phyloP scores from a whole-genome alignment of 2,888 invertebrate species.

The Tiphia femorata region DNA sequence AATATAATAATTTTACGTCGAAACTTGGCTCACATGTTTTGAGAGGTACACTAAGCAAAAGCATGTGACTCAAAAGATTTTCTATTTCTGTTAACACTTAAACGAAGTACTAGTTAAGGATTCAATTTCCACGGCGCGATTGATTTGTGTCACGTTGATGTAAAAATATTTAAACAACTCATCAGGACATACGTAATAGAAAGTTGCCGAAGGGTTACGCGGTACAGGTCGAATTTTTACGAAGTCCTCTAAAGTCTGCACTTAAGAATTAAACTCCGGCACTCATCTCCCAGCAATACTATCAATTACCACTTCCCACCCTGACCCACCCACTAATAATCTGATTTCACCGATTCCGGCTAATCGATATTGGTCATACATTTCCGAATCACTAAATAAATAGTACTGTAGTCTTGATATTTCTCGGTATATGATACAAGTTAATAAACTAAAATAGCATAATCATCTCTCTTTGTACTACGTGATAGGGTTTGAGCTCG shows the following conservation, averaged over 20 bases:
- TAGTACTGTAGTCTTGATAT: conserved; percentile 60
- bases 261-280: conserved; percentile 42
- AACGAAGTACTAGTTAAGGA: conserved; percentile 16
- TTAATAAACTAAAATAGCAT: conserved; percentile 60
- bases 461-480: conserved; percentile 65
- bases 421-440: conserved; percentile 59
- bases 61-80: conserved; percentile 1
- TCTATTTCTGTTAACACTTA: not conserved
- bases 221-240: conserved; percentile 40
- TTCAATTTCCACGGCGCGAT: conserved; percentile 36
- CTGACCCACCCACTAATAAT: conserved; percentile 39
- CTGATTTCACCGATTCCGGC: conserved; percentile 45
- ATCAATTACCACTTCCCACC: conserved; percentile 27
- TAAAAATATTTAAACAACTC: conserved; percentile 45
- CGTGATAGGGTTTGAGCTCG: conserved; percentile 63
- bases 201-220: conserved; percentile 28
- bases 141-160: conserved; percentile 47
- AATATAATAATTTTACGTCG: conserved; percentile 19
- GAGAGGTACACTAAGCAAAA: not conserved
- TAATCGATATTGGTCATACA: conserved; percentile 49
- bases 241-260: conserved; percentile 38
- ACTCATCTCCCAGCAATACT: conserved; percentile 42
- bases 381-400: conserved; percentile 58
- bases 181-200: conserved; percentile 39
- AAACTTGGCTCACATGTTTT: not conserved